Base-by-base conservation (phyloP, 1,140 invertebrate species). In the Oncopodura yosiiana region DNA sequence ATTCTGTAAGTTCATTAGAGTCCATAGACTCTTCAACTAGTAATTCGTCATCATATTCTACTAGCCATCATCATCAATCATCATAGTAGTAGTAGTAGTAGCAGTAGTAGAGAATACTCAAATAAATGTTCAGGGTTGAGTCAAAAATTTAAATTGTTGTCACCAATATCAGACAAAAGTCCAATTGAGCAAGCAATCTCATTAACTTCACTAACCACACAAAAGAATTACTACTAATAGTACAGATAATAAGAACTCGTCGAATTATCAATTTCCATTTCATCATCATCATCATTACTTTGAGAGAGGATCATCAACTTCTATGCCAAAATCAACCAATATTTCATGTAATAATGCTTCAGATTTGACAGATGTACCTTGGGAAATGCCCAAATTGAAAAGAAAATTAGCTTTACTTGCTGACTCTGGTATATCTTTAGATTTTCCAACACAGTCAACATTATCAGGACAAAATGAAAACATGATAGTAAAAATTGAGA, bases 101-200 rank as follows among this genome's bases (percentile, higher is more conserved):
- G 23, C 16, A 21, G 5, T 11, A 19, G 30, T n/a, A 45, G 24
- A 16, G 19, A 43, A 14, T 11, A 30, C 18, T 8, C 3, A 18
- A 11, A 14, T n/a, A 29, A 27, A 52, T 19, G 18, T 12, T 36
- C 3, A 18, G 29, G 9, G 27, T 30, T 1, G 41, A 26, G 12
- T 14, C 19, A 18, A 24, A 53, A 53, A 30, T 44, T 19, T 18
- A 61, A 56, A 37, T 27, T 89, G 63, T 74, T 91, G 14, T 89
- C 86, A 50, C 87, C 87, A 5, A 91, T 90, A 64, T 89, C 86
- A 24, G 87, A 90, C 69, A 89, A 89, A 67, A 88, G 86, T n/a
- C 86, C 84, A 2, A 83, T 87, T 66, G 86, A 90, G 65, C 85
- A 84, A 12, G 26, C 21, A 11, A 45, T 19, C 16, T 18, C 14